These are phyloP conservation scores for Harlomillsia oculata DNA, from an alignment of 1,140 invertebrate species.

Conservation along the genomic window DNA sequence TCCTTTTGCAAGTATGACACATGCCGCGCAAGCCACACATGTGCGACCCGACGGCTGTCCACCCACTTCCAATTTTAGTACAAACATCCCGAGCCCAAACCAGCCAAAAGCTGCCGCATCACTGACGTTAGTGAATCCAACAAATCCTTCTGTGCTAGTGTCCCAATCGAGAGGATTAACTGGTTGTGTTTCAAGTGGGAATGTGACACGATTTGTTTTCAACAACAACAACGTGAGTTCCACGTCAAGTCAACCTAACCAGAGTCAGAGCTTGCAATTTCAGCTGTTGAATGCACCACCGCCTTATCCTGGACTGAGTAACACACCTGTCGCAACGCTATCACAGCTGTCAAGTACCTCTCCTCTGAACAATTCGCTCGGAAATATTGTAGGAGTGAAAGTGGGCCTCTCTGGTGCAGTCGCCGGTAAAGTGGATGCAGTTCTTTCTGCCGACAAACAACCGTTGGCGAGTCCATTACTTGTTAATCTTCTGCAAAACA, in stretches of 20 bases:
- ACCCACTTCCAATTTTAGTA: constrained; percentile 26
- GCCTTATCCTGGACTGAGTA: constrained; percentile 21
- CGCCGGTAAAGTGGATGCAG: constrained; percentile 16
- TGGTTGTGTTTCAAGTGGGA: constrained; percentile 9
- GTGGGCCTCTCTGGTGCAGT: neutral
- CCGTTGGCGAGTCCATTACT: constrained; percentile 71
- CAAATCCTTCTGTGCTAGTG: constrained; percentile 15
- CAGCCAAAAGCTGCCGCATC: constrained; percentile 37
- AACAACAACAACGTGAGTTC: constrained; percentile 10
- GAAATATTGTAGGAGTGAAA: constrained; percentile 19
- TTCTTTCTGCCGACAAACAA: constrained; percentile 14
- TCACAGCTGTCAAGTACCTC: constrained; percentile 5
- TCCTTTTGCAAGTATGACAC: constrained; percentile 82
- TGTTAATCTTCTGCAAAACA: constrained; percentile 78
- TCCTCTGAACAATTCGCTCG: constrained; percentile 12
- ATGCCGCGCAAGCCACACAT: constrained; percentile 55
- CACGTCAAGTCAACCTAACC: constrained; percentile 8
- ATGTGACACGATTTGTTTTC: constrained; percentile 11
- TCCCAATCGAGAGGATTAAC: too few species aligned
- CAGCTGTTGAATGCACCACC: constrained; percentile 24
- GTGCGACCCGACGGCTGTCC: constrained; percentile 29
- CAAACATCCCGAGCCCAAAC: constrained; percentile 23
- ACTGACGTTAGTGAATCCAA: constrained; percentile 36
- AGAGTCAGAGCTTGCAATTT: constrained; percentile 33
- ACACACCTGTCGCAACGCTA: neutral